Evolutionary conservation across 2,113 vertebrate species (phyloP).

Genomic region (Heteronetta atricapilla): DNA sequence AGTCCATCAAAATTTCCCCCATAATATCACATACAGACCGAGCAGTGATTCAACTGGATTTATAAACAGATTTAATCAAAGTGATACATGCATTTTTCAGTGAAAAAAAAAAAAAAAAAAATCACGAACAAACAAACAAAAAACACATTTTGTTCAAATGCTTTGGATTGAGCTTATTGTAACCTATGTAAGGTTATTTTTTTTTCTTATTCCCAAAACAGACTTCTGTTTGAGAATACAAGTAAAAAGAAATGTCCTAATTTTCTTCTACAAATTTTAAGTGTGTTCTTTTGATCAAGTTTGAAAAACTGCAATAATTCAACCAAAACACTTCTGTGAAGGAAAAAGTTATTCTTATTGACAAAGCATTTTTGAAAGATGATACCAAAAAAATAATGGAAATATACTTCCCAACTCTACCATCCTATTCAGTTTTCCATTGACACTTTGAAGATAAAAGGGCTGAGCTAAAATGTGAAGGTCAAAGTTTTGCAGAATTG

Average conservation of each 20-base stretch:
- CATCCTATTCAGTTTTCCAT: background rate
- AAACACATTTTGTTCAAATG: background rate
- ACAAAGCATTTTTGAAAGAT: conserved; percentile 3
- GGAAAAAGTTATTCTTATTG: background rate
- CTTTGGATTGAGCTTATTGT: background rate
- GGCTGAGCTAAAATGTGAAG: conserved; percentile 9
- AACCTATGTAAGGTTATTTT: background rate
- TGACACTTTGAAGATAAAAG: background rate
- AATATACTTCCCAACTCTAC: background rate
- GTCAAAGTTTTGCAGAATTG: background rate
- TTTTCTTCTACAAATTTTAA: background rate
- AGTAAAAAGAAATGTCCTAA: background rate
- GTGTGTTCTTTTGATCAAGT: background rate
- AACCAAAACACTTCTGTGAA: background rate
- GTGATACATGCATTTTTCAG: background rate
- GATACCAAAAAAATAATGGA: background rate
- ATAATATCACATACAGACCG: background rate
- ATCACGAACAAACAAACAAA: too few species aligned
- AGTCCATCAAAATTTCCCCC: background rate
- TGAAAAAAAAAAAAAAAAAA: background rate
- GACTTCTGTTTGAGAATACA: background rate
- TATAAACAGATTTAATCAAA: background rate
- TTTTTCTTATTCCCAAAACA: background rate
- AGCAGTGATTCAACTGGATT: background rate
- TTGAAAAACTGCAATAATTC: background rate